Evolutionary conservation across 2,797 vertebrate species (phyloP).

Genomic region (Xyrichtys novacula): DNA sequence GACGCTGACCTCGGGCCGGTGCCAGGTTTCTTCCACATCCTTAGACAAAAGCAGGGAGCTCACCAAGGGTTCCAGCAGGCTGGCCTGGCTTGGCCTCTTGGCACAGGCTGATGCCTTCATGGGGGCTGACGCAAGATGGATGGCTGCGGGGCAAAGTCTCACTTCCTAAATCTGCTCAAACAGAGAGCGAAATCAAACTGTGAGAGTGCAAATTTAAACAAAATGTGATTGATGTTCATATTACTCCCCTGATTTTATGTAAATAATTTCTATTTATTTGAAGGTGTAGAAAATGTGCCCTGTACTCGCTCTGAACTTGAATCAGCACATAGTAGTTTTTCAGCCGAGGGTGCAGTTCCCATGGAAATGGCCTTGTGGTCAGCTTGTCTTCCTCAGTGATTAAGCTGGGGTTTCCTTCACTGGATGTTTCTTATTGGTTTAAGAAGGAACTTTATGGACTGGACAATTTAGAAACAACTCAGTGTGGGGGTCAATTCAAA

Average conservation of each 20-base stretch:
- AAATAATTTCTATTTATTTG: constrained; percentile 37
- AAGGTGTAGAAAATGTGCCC: constrained; percentile 46
- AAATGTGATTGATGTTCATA: constrained; percentile 20
- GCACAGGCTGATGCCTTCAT: constrained; percentile 73
- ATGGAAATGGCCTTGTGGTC: constrained; percentile 78
- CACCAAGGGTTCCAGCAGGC: constrained; percentile 71
- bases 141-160: constrained; percentile 71
- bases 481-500: constrained; percentile 41
- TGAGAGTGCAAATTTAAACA: constrained; percentile 34
- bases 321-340: constrained; percentile 81
- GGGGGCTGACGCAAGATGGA: constrained; percentile 74
- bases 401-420: constrained; percentile 62
- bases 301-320: constrained; percentile 50
- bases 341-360: constrained; percentile 77
- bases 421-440: constrained; percentile 70
- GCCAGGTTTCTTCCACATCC: constrained; percentile 84
- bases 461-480: constrained; percentile 59
- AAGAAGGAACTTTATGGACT: constrained; percentile 69
- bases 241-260: constrained; percentile 19
- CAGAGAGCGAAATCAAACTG: constrained; percentile 49
- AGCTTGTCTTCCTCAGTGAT: constrained; percentile 70
- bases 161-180: constrained; percentile 64
- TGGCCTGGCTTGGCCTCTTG: constrained; percentile 69
- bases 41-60: constrained; percentile 81
- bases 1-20: constrained; percentile 82